A percentile compares a stretch with the other conserved stretches of the same genome.
These are phyloP conservation scores for Amphipoea lucens DNA, from an alignment of 2,888 invertebrate species.

Conservation along the genomic window DNA sequence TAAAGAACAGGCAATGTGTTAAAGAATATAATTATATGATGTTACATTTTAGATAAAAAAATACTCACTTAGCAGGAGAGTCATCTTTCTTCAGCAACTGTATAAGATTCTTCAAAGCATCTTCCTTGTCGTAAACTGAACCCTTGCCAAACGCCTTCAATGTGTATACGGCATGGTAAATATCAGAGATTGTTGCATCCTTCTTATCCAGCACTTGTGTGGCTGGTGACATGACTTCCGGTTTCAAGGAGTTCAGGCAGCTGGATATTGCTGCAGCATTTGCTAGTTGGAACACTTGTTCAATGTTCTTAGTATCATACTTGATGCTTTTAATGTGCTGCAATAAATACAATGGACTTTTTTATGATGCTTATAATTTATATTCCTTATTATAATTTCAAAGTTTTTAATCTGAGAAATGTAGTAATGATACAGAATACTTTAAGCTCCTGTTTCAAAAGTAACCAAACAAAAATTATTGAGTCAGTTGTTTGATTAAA, in stretches of 20 bases:
- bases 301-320: slow-evolving; percentile 84
- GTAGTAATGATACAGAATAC: not conserved
- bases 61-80: slow-evolving; percentile 91
- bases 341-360: slow-evolving; percentile 35
- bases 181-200: slow-evolving; percentile 92
- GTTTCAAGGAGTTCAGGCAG: slow-evolving; percentile 88
- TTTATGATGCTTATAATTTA: not conserved
- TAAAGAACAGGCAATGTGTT: not conserved
- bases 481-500: not conserved
- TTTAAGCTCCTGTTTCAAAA: not conserved
- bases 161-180: slow-evolving; percentile 94
- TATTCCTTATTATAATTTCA: not conserved
- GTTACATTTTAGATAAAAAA: not conserved
- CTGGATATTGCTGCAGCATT: slow-evolving; percentile 91
- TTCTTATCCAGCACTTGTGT: slow-evolving; percentile 92
- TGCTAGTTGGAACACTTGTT: slow-evolving; percentile 92
- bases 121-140: slow-evolving; percentile 91
- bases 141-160: slow-evolving; percentile 92
- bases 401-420: not conserved
- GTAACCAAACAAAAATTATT: too few species aligned
- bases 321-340: slow-evolving; percentile 81
- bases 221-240: slow-evolving; percentile 87
- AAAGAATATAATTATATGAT: not conserved
- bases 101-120: slow-evolving; percentile 93
- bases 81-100: slow-evolving; percentile 96